Evolutionary conservation across 2,888 invertebrate genomes (phyloP).

Genomic region (Pinctada fucata): DNA sequence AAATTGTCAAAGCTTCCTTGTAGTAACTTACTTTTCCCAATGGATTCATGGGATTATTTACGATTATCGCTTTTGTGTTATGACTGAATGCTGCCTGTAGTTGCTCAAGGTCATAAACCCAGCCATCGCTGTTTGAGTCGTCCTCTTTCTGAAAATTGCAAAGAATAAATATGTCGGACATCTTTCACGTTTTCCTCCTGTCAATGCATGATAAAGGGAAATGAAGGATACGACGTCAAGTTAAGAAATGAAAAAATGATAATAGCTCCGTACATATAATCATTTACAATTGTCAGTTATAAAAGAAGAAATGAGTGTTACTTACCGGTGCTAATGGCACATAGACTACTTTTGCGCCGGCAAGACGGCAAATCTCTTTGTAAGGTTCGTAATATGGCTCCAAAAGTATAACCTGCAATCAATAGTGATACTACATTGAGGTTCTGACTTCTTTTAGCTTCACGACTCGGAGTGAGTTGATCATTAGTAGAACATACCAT

Average conservation of each 20-base stretch:
- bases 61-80: slow-evolving; percentile 93
- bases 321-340: slow-evolving; percentile 86
- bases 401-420: slow-evolving; percentile 89
- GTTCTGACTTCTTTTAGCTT: too few relatives aligned
- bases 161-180: too few relatives aligned
- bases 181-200: too few relatives aligned
- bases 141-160: slow-evolving; percentile 9
- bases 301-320: slow-evolving; percentile 70
- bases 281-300: too few relatives aligned
- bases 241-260: too few relatives aligned
- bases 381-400: slow-evolving; percentile 99
- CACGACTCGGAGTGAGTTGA: too few relatives aligned
- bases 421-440: too few relatives aligned
- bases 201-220: too few relatives aligned
- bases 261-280: too few relatives aligned
- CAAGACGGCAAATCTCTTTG: slow-evolving; percentile 91
- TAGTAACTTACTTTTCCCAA: slow-evolving; percentile 86
- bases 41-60: slow-evolving; percentile 98
- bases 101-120: slow-evolving; percentile 89
- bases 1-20: too few relatives aligned
- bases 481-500: too few relatives aligned
- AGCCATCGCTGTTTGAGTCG: slow-evolving; percentile 84
- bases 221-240: too few relatives aligned
- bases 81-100: slow-evolving; percentile 81
- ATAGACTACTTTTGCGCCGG: slow-evolving; percentile 90